Base-by-base conservation (phyloP, 1,140 invertebrate species). In the Trichonephila clavata region DNA sequence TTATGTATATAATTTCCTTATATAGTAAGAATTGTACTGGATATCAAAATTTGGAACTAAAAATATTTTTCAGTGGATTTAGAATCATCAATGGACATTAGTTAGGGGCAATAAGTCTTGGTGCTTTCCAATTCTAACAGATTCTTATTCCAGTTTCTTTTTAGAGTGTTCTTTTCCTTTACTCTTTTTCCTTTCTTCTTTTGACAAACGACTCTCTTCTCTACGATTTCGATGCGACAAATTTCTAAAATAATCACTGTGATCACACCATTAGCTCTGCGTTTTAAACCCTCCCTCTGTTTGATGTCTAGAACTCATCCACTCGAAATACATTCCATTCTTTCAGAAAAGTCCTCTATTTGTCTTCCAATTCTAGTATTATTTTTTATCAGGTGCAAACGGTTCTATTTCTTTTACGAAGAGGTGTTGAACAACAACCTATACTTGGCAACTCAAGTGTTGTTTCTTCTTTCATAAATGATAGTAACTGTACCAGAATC, bases 241-340 rank as follows among this genome's bases (percentile, higher is more conserved):
- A 86, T 86, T 86, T 86, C 84, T 59, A 39, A 59, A 86, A 86
- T 60, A 39, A 86, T 86, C 84, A 63, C 84, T 63, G 59, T 39
- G 84, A 86, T 86, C 84, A 86, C 59, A 20, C 84, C 84, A 86
- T 86, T 86, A 86, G 16, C 84, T 63, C 16, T 20, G 14, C 50
- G 6, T 24, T 7, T 10, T 21, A 39, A 39, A 39, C 21, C 21
- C 27, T 13, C 1, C 27, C 59, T 14, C 63, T 65, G 18, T 63
- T 60, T 1, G 18, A 32, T n/a, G 61, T 86, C 57, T 39, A 59
- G 13, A 59, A 57, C 43, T 50, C 21, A 57, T 84, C 81, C 57
- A 59, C 24, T 84, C 50, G 43, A 84, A 84, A 24, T 24, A 18
- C 43, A 16, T 84, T 84, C 59, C 2, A 57, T 27, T 59, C 81